These are phyloP conservation scores for Anhinga anhinga DNA, from an alignment of 2,113 vertebrate species.

Conservation along the genomic window DNA sequence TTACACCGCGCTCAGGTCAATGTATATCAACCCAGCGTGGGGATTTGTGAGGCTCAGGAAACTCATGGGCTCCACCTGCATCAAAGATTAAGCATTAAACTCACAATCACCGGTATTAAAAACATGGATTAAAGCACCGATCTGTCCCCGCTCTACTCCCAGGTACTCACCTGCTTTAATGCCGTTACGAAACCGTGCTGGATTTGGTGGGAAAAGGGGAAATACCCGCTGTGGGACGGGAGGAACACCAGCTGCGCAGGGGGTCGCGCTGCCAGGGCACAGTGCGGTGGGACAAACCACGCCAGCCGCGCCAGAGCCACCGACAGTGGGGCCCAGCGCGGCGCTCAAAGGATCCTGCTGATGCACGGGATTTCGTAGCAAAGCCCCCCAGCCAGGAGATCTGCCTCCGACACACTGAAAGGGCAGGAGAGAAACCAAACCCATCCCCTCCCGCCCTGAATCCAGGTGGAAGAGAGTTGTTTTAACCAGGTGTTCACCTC, in stretches of 20 bases:
- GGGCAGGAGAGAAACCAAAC: accelerated
- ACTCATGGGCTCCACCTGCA: neutral
- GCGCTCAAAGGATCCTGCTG: neutral
- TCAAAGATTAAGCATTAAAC: neutral
- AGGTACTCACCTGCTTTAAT: neutral
- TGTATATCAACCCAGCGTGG: accelerated
- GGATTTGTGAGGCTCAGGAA: neutral
- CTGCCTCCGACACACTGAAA: neutral
- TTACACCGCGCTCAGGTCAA: neutral
- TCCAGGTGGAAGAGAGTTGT: accelerated
- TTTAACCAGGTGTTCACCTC: neutral
- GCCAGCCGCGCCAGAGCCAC: accelerated
- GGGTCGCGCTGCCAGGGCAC: neutral
- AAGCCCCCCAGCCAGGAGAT: neutral
- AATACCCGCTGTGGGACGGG: neutral
- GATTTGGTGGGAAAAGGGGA: too few relatives aligned
- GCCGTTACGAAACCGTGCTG: neutral
- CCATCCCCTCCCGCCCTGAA: accelerated
- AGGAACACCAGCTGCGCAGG: neutral
- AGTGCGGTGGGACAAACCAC: accelerated
- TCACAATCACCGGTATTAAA: neutral
- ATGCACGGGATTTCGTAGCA: neutral
- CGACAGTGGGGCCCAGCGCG: neutral
- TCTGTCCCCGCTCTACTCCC: neutral
- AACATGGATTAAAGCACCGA: accelerated